A percentile compares a stretch with the other conserved stretches of the same genome.
These are phyloP conservation scores for Temnothorax rugatulus DNA, from an alignment of 2,888 invertebrate species.

Conservation along the genomic window DNA sequence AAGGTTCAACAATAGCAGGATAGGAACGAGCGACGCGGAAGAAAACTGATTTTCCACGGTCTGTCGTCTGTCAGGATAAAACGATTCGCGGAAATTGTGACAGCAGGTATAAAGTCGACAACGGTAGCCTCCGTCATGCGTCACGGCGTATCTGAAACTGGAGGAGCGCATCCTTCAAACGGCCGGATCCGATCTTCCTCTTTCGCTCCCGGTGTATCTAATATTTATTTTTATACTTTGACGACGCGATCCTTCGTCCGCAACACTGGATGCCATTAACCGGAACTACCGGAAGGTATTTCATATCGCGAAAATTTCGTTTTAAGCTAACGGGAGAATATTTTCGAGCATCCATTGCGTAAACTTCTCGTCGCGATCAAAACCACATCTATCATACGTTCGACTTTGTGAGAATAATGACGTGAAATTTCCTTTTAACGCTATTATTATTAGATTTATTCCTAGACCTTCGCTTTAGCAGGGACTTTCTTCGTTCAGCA, in stretches of 20 bases:
- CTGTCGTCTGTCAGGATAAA: slow-evolving; percentile 72
- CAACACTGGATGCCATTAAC: slow-evolving; percentile 40
- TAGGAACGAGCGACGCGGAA: slow-evolving; percentile 71
- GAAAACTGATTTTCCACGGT: slow-evolving; percentile 77
- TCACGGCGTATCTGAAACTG: slow-evolving; percentile 53
- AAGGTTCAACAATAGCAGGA: slow-evolving; percentile 52
- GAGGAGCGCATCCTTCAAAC: slow-evolving; percentile 50
- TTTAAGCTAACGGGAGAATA: slow-evolving; percentile 5
- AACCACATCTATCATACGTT: background rate
- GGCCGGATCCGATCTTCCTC: slow-evolving; percentile 32
- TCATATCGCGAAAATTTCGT: slow-evolving; percentile 43
- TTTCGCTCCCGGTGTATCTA: slow-evolving; percentile 54
- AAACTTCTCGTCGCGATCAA: background rate
- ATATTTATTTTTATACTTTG: slow-evolving; percentile 67
- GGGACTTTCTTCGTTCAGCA: background rate
- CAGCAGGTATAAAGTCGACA: slow-evolving; percentile 63
- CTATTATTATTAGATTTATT: slow-evolving; percentile 3
- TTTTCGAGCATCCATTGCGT: slow-evolving; percentile 24
- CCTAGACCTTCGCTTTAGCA: background rate
- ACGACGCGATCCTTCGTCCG: slow-evolving; percentile 25
- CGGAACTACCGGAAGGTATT: slow-evolving; percentile 65
- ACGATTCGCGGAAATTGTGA: slow-evolving; percentile 76
- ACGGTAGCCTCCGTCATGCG: slow-evolving; percentile 39
- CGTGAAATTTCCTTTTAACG: background rate
- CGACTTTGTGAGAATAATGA: background rate